Evolutionary conservation across 1,140 invertebrate genomes (phyloP).

Genomic region (Lucilia cuprina): DNA sequence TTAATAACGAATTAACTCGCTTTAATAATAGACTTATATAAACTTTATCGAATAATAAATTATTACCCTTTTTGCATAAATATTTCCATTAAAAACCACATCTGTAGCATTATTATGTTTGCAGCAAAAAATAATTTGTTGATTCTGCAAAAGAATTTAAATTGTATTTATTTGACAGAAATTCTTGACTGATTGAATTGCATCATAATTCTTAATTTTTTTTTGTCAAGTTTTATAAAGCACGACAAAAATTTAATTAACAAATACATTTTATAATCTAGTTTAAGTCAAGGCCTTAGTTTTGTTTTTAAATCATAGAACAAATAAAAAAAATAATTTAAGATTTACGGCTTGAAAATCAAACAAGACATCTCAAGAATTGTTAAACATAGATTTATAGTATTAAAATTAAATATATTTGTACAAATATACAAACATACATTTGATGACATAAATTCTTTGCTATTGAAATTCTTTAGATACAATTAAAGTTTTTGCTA

Average conservation of each 20-base stretch:
- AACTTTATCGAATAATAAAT: no score
- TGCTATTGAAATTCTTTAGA: not conserved
- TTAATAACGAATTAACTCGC: no score
- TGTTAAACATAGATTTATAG: not conserved
- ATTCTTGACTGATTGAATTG: not conserved
- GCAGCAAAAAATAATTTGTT: not conserved
- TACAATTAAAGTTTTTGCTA: no score
- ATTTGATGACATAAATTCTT: not conserved
- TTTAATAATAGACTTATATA: no score
- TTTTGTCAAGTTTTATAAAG: not conserved
- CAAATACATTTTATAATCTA: not conserved
- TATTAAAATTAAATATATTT: not conserved
- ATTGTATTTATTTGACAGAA: not conserved
- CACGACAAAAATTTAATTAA: slow-evolving; percentile 8
- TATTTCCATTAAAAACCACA: not conserved
- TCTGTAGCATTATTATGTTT: not conserved
- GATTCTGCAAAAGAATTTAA: not conserved
- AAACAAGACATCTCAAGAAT: not conserved
- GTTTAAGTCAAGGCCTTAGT: not conserved
- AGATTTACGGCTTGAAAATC: not conserved
- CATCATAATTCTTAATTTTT: not conserved
- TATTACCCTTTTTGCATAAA: not conserved
- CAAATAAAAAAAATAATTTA: not conserved
- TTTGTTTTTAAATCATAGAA: not conserved
- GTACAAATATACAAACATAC: not conserved